These are phyloP conservation scores for Fratercula arctica DNA, from an alignment of 2,797 vertebrate genomes.

Conservation along the genomic window DNA sequence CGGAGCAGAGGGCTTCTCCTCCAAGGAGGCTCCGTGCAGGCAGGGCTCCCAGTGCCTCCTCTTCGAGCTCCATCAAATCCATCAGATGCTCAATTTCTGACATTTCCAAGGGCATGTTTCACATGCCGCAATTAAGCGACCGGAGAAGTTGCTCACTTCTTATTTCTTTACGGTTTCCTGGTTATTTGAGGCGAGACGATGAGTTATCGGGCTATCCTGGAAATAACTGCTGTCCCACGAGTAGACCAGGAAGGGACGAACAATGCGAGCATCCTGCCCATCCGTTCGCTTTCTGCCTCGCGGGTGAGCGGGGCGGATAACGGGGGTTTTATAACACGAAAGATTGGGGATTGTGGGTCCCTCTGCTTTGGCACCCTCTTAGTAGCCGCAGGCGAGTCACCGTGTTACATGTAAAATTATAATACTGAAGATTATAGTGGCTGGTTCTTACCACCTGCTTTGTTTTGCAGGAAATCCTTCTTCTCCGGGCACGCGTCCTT, in stretches of 20 bases:
- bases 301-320: neutral
- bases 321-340: neutral
- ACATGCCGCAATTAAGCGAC: accelerated
- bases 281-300: neutral
- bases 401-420: accelerated
- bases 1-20: neutral
- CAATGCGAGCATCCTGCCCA: constrained; percentile 50
- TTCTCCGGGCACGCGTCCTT: constrained; percentile 98
- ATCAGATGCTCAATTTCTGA: neutral
- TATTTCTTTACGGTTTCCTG: neutral
- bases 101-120: neutral
- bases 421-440: neutral
- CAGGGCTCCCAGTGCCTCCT: neutral
- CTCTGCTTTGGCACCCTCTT: neutral
- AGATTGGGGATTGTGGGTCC: neutral
- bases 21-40: neutral
- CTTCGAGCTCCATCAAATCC: neutral
- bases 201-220: constrained; percentile 46
- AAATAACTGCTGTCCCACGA: constrained; percentile 38
- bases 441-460: constrained; percentile 52
- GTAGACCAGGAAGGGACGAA: constrained; percentile 53
- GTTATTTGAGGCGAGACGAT: constrained; percentile 33
- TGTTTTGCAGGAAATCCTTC: constrained; percentile 92
- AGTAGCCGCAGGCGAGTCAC: neutral
- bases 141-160: neutral